Evolutionary conservation across 1,140 invertebrate genomes (phyloP).

Genomic region (Geopemphigus sp.): DNA sequence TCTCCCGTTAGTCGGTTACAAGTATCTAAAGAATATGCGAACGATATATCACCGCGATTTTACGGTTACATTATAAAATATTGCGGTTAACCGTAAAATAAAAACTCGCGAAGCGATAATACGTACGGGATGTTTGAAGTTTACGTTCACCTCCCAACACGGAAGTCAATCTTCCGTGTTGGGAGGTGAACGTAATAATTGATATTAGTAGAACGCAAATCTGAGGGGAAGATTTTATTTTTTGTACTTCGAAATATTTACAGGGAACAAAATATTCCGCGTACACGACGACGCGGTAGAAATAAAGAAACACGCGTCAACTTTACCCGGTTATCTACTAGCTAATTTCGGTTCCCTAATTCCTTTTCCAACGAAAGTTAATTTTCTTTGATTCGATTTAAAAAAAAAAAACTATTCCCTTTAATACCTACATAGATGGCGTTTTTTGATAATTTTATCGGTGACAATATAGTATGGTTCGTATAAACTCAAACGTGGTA

Average conservation of each 20-base stretch:
- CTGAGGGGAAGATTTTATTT: background rate
- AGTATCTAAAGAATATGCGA: no score
- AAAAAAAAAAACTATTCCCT: background rate
- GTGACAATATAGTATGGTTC: background rate
- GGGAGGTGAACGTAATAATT: no score
- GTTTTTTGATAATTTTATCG: background rate
- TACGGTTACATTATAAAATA: background rate
- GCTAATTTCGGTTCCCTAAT: no score
- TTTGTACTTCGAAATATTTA: background rate
- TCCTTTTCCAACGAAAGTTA: no score
- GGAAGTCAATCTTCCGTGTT: no score
- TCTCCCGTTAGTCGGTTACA: no score
- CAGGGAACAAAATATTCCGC: background rate
- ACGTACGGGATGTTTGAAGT: background rate
- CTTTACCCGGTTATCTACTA: no score
- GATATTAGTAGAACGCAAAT: background rate
- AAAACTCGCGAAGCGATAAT: background rate
- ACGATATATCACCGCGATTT: no score
- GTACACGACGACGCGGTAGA: no score
- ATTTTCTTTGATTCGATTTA: no score
- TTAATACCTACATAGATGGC: background rate
- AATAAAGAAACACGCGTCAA: no score
- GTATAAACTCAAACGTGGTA: no score
- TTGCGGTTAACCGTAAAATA: slow-evolving; percentile 11
- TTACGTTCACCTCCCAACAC: background rate